A percentile compares a stretch with the other conserved stretches of the same genome.
These are phyloP conservation scores for Amphiura filiformis DNA, from an alignment of 35 echinoderm and acorn worm species.

Conservation along the genomic window DNA sequence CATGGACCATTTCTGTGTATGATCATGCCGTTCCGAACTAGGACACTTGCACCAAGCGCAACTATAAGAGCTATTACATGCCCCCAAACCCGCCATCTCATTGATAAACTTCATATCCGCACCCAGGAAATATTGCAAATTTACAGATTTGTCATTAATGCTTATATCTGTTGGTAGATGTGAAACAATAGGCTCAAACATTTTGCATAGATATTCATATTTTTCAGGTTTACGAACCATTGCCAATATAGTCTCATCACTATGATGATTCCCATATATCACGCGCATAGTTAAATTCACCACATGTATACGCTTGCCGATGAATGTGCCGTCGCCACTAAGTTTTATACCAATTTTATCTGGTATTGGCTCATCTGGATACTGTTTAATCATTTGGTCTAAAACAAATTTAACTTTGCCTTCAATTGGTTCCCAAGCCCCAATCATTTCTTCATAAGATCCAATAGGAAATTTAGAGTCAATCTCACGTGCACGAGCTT, in stretches of 20 bases:
- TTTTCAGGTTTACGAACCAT: background rate
- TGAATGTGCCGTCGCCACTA: conserved; percentile 11
- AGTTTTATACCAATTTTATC: background rate
- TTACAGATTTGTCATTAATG: background rate
- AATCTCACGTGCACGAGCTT: background rate
- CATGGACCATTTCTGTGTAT: background rate
- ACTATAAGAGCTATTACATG: background rate
- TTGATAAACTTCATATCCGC: conserved; percentile 35
- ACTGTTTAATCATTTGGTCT: background rate
- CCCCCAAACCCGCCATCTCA: conserved; percentile 26
- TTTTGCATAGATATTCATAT: background rate
- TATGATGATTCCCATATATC: background rate
- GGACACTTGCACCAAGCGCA: conserved; percentile 41
- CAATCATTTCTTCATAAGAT: background rate
- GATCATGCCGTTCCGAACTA: background rate
- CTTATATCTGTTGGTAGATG: background rate
- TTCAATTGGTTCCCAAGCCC: conserved; percentile 3
- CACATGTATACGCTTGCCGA: conserved; percentile 10
- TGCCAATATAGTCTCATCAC: background rate
- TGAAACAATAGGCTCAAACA: background rate
- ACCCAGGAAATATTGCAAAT: conserved; percentile 18
- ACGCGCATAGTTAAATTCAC: background rate
- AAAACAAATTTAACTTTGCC: background rate
- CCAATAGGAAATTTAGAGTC: background rate
- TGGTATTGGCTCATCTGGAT: background rate